Base-by-base conservation (phyloP, 2,888 invertebrate species). In the Resseliella maxima region DNA sequence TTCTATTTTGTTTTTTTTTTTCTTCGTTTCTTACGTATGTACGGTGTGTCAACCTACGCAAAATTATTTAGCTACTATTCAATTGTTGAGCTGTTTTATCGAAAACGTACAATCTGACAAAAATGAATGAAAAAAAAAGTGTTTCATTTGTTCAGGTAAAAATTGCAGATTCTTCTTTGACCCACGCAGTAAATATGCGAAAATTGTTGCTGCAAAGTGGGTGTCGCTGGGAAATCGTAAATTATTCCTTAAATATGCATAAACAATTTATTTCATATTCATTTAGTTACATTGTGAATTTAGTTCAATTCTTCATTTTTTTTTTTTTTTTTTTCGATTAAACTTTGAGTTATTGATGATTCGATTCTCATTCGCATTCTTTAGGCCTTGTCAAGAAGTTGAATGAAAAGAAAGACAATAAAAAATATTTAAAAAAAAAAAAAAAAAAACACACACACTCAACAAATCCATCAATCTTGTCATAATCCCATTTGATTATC, bases 381-480 rank as follows among this genome's bases (percentile, higher is more conserved):
- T 2, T 59, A 27, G 59, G 24, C 59, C 24, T 59, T 59, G 50
- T 5, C 72, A 2, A 50, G 2, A 18, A 50, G 31, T 27, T 31
- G 72, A 31, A 72, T 18, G 31, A 8, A 18, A 8, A 18, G 8
- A 50, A 41, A 12, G 2, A 50, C 46, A 50, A 50, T 18, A 18
- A 15, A 50, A 45, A 45, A 12, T 10, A 45, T 12, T n/a, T n/a
- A n/a, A n/a, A n/a, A n/a, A n/a, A n/a, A 8, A 18, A 50, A 35
- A 31, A 59, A 72, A 27, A 72, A 72, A 72, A 31, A 72, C 10
- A n/a, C n/a, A n/a, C n/a, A n/a, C 31, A 72, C 35, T 72, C 72
- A 72, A 15, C 72, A 72, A 72, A 72, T 72, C 72, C 72, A 72
- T 72, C 72, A 72, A 72, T 72, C 72, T 72, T 72, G 72, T 72